Percentiles rank a stretch among this genome's conserved stretches.
Conservation (phyloP, 2,113 vertebrate genomes). For the Mixornis gularis region DNA sequence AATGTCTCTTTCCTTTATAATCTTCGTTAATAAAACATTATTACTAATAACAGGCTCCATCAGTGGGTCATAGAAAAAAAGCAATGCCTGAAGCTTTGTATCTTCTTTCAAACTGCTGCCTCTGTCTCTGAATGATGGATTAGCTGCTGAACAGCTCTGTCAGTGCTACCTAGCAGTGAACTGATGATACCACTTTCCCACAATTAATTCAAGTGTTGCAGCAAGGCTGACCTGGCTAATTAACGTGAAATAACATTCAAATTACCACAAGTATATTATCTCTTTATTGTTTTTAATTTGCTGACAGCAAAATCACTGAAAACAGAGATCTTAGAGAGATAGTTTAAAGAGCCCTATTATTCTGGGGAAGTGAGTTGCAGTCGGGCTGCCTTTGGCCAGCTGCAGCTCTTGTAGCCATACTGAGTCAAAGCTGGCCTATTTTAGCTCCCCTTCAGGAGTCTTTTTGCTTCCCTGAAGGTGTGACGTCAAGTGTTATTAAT, state of each 20-base stretch:
- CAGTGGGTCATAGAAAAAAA: not conserved
- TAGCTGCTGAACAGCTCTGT: not conserved
- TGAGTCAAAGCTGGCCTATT: not conserved
- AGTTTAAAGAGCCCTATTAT: not conserved
- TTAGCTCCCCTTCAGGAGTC: not conserved
- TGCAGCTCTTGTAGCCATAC: not conserved
- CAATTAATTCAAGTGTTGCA: not conserved
- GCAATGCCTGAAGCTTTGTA: not conserved
- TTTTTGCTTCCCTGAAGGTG: not conserved
- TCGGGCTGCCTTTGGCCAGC: not conserved
- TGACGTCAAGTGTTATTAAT: not conserved
- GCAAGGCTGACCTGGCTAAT: not conserved
- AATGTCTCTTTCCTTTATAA: not conserved
- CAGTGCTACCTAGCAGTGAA: not conserved
- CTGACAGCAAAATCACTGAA: not conserved
- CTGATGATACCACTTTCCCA: not conserved
- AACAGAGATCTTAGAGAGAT: not conserved
- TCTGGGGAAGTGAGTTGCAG: not conserved
- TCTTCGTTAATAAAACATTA: conserved; percentile 11
- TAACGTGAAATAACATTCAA: not conserved
- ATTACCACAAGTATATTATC: not conserved
- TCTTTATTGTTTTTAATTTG: not conserved
- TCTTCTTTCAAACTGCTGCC: not conserved
- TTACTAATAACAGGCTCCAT: not conserved
- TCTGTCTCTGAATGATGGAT: not conserved